Conservation (phyloP, 2,888 invertebrate species). For the Fissipunctia ypsillon region DNA sequence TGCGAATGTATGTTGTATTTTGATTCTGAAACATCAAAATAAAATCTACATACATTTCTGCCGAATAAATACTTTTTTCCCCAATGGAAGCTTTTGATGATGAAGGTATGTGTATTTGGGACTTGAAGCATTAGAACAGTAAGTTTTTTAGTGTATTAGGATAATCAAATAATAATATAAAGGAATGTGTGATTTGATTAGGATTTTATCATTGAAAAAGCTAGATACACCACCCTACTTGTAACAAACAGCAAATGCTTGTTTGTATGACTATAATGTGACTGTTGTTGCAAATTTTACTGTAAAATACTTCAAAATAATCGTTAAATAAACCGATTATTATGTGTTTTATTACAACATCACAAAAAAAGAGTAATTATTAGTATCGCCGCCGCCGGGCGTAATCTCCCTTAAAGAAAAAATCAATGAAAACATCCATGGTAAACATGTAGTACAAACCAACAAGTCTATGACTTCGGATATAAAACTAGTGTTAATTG, state of each 20-base stretch:
- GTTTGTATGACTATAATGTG: slow-evolving; percentile 12
- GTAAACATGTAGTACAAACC: slow-evolving; percentile 55
- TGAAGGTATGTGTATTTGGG: background rate
- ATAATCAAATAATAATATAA: slow-evolving; percentile 14
- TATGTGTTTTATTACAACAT: slow-evolving; percentile 13
- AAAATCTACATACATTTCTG: slow-evolving; percentile 13
- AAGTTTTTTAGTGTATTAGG: background rate
- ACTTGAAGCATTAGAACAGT: background rate
- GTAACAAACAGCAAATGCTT: background rate
- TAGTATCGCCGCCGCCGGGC: slow-evolving; percentile 1
- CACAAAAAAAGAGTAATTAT: background rate
- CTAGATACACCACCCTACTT: background rate
- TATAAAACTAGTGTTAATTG: slow-evolving; percentile 71
- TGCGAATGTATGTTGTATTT: background rate
- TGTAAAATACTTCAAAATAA: slow-evolving; percentile 12
- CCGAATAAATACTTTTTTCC: background rate
- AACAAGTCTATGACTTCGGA: slow-evolving; percentile 52
- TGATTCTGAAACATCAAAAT: slow-evolving; percentile 19
- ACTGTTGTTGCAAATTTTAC: background rate
- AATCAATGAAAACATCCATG: slow-evolving; percentile 67
- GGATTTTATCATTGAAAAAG: slow-evolving; percentile 1
- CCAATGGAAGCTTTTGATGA: background rate
- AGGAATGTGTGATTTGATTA: slow-evolving; percentile 22
- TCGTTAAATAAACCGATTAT: slow-evolving; percentile 10
- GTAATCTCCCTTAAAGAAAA: slow-evolving; percentile 32